These are phyloP conservation scores for Phrynocephalus forsythii DNA, from an alignment of 2,797 vertebrate species.

Conservation along the genomic window DNA sequence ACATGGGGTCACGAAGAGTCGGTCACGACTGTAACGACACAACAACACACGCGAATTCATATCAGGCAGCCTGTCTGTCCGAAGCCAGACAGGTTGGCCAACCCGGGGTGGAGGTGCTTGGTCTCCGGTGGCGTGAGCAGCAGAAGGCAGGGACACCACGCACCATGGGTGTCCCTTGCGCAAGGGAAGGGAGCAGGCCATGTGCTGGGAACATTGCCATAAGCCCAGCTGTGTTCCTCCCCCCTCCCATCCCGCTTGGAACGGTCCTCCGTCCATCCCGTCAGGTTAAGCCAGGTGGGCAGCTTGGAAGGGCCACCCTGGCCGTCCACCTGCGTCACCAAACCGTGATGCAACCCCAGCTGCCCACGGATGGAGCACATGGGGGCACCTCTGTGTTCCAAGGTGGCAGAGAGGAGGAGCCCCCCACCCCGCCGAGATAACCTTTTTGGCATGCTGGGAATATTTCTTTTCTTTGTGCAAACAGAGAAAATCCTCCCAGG, in stretches of 20 bases:
- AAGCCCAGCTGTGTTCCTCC: not conserved
- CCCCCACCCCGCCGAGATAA: not conserved
- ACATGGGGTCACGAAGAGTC: no score
- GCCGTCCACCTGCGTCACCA: not conserved
- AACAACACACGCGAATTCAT: not conserved
- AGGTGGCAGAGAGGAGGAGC: not conserved
- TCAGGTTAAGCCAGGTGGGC: not conserved
- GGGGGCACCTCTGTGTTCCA: not conserved
- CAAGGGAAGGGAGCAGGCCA: not conserved
- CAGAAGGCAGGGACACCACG: not conserved
- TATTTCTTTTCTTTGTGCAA: not conserved
- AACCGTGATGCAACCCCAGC: not conserved
- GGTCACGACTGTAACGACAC: no score
- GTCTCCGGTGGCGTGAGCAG: not conserved
- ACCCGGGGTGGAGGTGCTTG: not conserved
- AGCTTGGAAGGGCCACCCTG: not conserved
- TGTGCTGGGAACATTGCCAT: not conserved
- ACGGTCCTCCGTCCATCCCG: not conserved
- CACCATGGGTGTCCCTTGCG: not conserved
- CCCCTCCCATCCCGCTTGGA: no score
- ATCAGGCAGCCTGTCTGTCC: constrained; percentile 9
- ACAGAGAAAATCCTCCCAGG: not conserved
- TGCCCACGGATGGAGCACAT: not conserved
- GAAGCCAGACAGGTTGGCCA: not conserved
- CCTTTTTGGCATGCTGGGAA: no score